Percentiles rank a stretch among this genome's conserved stretches.
These are phyloP conservation scores for Cardiocondyla obscurior DNA, from an alignment of 1,140 invertebrate genomes.

Conservation along the genomic window DNA sequence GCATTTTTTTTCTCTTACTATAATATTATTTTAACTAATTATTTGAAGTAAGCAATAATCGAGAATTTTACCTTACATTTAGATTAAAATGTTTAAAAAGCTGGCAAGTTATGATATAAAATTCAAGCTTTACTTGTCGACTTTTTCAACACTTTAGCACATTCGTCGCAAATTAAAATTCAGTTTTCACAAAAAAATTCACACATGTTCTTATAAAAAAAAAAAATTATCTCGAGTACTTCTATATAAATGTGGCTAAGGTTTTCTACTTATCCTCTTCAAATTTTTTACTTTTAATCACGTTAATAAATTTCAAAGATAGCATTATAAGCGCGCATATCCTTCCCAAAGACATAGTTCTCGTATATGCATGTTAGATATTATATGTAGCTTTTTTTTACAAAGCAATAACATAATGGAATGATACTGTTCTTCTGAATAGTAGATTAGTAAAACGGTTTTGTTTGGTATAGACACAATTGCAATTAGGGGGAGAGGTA, in stretches of 20 bases:
- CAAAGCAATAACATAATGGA: background rate
- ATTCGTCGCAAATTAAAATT: constrained; percentile 22
- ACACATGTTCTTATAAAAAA: background rate
- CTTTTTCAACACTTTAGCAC: too few relatives aligned
- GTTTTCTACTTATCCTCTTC: constrained; percentile 23
- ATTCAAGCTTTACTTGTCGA: constrained; percentile 53
- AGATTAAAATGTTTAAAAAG: constrained; percentile 1
- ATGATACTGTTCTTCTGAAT: constrained; percentile 43
- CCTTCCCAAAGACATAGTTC: background rate
- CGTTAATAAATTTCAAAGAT: background rate
- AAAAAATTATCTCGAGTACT: constrained; percentile 40
- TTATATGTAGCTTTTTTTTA: constrained; percentile 19
- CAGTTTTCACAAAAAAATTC: background rate
- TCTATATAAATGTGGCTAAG: constrained; percentile 55
- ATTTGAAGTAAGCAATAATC: background rate
- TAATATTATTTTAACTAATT: background rate
- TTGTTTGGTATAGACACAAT: constrained; percentile 82
- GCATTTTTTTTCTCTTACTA: constrained; percentile 58
- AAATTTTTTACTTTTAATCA: constrained; percentile 28
- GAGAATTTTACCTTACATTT: background rate
- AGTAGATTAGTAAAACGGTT: constrained; percentile 76
- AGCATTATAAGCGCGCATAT: background rate
- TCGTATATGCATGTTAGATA: constrained; percentile 7
- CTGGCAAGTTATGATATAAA: constrained; percentile 48
- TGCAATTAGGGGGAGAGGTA: constrained; percentile 81